Base-by-base conservation (phyloP, 2,888 invertebrate genomes). In the Acleris holmiana region DNA sequence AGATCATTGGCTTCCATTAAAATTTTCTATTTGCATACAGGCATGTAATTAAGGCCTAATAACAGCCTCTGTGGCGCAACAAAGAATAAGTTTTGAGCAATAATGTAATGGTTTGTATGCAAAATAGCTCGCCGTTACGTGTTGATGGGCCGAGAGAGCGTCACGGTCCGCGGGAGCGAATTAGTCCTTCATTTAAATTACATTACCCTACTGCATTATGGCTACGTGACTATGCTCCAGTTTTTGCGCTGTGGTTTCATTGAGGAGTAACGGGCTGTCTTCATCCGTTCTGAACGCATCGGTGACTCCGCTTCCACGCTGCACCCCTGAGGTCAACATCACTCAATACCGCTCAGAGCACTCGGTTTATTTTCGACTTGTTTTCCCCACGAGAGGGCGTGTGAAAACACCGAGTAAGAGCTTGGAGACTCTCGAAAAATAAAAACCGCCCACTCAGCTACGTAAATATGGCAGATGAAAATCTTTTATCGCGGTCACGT, bases 401-500 rank as follows among this genome's bases (percentile, higher is more conserved):
- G 91, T 91, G 91, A 91, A 91, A 91, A 91, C 83, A 85, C 76
- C 73, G 73, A 76, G 82, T 84, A 85, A 76, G 80, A 79, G 77
- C 76, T 77, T 82, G 77, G 81, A 88, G 89, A 85, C 85, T 85
- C 91, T 91, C 82, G 81, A 89, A 90, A 86, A 80, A 90, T 87
- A 90, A 91, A 91, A 91, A 89, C 91, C 91, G 86, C 91, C 91
- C 91, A 91, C 91, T 91, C 88, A 80, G 83, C 88, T 79, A 85
- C 88, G 91, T 91, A 91, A 91, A 92, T 91, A 92, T 89, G 87
- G 89, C 87, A 91, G 92, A 92, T 92, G 91, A 88, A 91, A 90
- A 91, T 92, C 92, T 92, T 91, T 92, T 92, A 92, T 92, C 92
- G 86, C 85, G 88, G 91, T 91, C 92, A 92, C 92, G 92, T 92